Evolutionary conservation across 2,797 vertebrate species (phyloP).

Genomic region (Benthosema pterotum): DNA sequence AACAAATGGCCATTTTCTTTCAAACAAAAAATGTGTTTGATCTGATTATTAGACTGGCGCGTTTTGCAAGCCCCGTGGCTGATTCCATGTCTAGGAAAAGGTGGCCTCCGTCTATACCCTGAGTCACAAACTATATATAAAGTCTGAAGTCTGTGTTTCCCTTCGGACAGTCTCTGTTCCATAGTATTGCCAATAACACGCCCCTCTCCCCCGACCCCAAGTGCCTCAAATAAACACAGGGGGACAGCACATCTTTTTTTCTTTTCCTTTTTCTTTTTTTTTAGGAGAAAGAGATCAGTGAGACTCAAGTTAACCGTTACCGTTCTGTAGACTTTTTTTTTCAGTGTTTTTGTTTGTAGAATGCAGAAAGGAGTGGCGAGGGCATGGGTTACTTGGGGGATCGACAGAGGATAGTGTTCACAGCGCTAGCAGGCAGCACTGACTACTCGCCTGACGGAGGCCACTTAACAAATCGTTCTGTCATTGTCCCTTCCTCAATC

Average conservation of each 20-base stretch:
- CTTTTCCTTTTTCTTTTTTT: too few relatives aligned
- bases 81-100: slow-evolving; percentile 41
- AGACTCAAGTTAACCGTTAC: slow-evolving; percentile 43
- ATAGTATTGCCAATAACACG: slow-evolving; percentile 30
- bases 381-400: background rate
- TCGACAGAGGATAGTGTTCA: slow-evolving; percentile 37
- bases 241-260: too few relatives aligned
- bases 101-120: slow-evolving; percentile 62
- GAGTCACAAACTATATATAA: slow-evolving; percentile 60
- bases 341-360: slow-evolving; percentile 21
- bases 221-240: slow-evolving; percentile 13
- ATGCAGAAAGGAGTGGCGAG: slow-evolving; percentile 27
- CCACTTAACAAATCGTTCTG: slow-evolving; percentile 13
- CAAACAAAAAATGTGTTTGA: slow-evolving; percentile 27
- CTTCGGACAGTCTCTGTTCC: slow-evolving; percentile 22
- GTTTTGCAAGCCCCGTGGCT: slow-evolving; percentile 33
- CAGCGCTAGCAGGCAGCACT: slow-evolving; percentile 33
- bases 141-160: slow-evolving; percentile 44
- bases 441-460: slow-evolving; percentile 35
- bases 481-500: slow-evolving; percentile 44
- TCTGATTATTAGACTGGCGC: slow-evolving; percentile 34
- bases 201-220: background rate
- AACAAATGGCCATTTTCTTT: slow-evolving; percentile 42
- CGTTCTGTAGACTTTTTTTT: slow-evolving; percentile 32
- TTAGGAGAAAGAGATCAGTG: slow-evolving; percentile 34